Evolutionary conservation across 2,113 vertebrate species (phyloP).

Genomic region (Labrus mixtus): DNA sequence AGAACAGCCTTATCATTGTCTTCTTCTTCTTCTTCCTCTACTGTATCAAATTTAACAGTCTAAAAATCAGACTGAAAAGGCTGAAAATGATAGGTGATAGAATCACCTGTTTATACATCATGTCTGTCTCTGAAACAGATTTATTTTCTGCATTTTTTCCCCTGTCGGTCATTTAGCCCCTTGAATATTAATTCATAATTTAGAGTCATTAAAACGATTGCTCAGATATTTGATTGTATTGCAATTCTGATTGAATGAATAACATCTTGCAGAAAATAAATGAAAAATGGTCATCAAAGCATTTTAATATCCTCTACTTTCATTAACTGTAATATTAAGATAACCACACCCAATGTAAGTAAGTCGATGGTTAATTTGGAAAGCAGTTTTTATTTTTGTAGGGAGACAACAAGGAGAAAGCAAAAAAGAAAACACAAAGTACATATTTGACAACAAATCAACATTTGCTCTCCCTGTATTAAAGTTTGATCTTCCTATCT

Average conservation of each 20-base stretch:
- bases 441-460: neutral
- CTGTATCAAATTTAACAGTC: too few relatives aligned
- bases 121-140: too few relatives aligned
- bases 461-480: neutral
- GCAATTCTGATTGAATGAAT: neutral
- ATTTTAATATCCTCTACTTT: neutral
- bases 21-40: too few relatives aligned
- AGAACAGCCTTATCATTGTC: too few relatives aligned
- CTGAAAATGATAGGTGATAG: too few relatives aligned
- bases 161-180: too few relatives aligned
- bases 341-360: neutral
- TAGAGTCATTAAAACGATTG: too few relatives aligned
- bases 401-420: conserved; percentile 13
- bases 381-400: conserved; percentile 46
- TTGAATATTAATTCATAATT: too few relatives aligned
- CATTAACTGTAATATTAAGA: neutral
- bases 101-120: too few relatives aligned
- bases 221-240: too few relatives aligned
- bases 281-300: neutral
- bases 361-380: neutral
- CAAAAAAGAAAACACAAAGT: conserved; percentile 1
- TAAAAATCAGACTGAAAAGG: too few relatives aligned
- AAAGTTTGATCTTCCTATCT: conserved; percentile 1
- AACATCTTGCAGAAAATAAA: neutral
- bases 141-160: too few relatives aligned